Evolutionary conservation across 2,888 invertebrate genomes (phyloP).

Genomic region (Chromoteleia sp.): DNA sequence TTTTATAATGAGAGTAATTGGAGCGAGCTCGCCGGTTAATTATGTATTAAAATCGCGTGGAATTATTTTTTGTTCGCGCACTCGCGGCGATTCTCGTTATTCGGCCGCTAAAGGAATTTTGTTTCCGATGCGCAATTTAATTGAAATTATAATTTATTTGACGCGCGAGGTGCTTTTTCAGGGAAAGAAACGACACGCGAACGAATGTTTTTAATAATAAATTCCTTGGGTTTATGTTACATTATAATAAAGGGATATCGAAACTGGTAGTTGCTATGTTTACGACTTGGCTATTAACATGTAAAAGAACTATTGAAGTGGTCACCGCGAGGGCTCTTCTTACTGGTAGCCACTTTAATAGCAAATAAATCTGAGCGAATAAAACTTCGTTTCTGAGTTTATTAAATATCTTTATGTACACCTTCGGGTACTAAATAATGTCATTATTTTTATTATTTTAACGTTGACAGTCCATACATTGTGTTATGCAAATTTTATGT

Average conservation of each 20-base stretch:
- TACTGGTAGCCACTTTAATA: constrained; percentile 47
- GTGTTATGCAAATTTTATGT: constrained; percentile 12
- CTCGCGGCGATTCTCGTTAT: constrained; percentile 1
- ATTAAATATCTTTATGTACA: constrained; percentile 56
- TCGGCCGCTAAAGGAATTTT: constrained; percentile 3
- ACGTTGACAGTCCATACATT: constrained; percentile 23
- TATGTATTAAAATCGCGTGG: constrained; percentile 49
- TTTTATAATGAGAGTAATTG: constrained; percentile 54
- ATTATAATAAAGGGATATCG: constrained; percentile 46
- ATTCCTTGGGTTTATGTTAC: constrained; percentile 35
- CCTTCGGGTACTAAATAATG: constrained; percentile 39
- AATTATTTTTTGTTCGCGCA: not conserved
- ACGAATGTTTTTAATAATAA: constrained; percentile 25
- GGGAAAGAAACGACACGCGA: constrained; percentile 10
- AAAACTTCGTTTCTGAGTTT: constrained; percentile 40
- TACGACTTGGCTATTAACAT: constrained; percentile 48
- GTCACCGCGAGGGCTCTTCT: constrained; percentile 12
- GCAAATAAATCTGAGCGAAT: constrained; percentile 52
- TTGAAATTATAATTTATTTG: constrained; percentile 31
- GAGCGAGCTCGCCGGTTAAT: constrained; percentile 38
- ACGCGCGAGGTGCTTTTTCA: not conserved
- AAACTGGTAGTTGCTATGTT: constrained; percentile 47
- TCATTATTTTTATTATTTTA: constrained; percentile 28
- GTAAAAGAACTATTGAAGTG: constrained; percentile 45
- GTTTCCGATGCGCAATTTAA: constrained; percentile 15